A percentile compares a stretch with the other conserved stretches of the same genome.
Conservation (phyloP, 2,888 invertebrate species). For the Melolontha melolontha region DNA sequence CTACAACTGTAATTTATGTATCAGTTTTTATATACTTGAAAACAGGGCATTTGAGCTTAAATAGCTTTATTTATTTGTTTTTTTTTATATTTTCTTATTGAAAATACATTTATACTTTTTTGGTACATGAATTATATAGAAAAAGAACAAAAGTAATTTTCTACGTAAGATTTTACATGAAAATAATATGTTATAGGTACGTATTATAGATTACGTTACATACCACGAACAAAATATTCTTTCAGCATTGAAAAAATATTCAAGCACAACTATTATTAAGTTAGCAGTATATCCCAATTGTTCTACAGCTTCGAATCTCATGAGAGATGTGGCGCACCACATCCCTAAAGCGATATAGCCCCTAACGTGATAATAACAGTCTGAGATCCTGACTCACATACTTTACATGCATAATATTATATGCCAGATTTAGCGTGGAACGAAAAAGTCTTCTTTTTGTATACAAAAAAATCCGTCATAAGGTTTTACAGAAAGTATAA, state of each 20-base stretch:
- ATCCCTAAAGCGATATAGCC: conserved; percentile 43
- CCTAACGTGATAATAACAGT: conserved; percentile 45
- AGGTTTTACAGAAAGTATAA: not conserved
- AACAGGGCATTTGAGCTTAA: too few relatives aligned
- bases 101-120: too few relatives aligned
- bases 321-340: conserved; percentile 36
- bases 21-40: too few relatives aligned
- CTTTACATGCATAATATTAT: conserved; percentile 33
- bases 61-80: too few relatives aligned
- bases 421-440: conserved; percentile 25
- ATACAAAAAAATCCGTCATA: not conserved
- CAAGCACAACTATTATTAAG: conserved; percentile 42
- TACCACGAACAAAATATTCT: conserved; percentile 6
- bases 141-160: conserved; percentile 2
- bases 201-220: conserved; percentile 10
- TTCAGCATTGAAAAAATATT: conserved; percentile 29
- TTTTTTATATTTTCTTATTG: too few relatives aligned
- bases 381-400: conserved; percentile 44
- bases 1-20: too few relatives aligned
- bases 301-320: conserved; percentile 37
- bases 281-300: conserved; percentile 44
- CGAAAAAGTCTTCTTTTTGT: not conserved
- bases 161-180: not conserved
- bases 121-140: not conserved
- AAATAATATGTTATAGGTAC: not conserved